These are phyloP conservation scores for Pelodiscus sinensis DNA, from an alignment of 2,113 vertebrate genomes.

Conservation along the genomic window DNA sequence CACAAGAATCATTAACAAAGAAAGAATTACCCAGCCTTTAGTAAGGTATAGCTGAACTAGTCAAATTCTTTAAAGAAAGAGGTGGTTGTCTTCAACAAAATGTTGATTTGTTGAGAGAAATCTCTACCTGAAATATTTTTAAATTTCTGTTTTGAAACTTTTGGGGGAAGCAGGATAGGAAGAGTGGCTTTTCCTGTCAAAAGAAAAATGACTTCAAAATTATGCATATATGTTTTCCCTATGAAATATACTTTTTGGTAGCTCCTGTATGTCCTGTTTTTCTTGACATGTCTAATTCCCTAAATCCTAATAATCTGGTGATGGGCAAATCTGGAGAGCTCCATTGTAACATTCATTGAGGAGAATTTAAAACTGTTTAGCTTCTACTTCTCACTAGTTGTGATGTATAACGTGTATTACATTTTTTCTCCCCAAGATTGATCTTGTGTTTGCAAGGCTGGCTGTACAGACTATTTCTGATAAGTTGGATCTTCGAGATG, in stretches of 20 bases:
- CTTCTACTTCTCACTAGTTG: background rate
- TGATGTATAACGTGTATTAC: background rate
- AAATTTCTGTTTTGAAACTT: background rate
- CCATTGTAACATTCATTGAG: background rate
- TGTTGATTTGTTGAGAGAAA: background rate
- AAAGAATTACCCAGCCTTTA: background rate
- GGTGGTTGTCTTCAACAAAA: background rate
- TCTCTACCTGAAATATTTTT: background rate
- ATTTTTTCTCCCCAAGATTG: constrained; percentile 83
- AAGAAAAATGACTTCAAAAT: background rate
- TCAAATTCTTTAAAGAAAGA: background rate
- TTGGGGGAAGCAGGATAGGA: background rate
- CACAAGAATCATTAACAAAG: background rate
- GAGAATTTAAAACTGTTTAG: background rate
- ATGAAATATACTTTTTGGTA: background rate
- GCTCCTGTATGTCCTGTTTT: background rate
- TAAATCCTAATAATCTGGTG: background rate
- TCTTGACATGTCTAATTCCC: background rate
- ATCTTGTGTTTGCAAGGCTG: constrained; percentile 95
- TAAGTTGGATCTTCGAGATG: constrained; percentile 93
- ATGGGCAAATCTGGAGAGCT: too few relatives aligned
- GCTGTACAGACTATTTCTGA: constrained; percentile 91
- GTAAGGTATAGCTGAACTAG: background rate
- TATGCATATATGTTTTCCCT: background rate
- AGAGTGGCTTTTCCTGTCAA: background rate